A percentile compares a stretch with the other conserved stretches of the same genome.
These are phyloP conservation scores for Oscheius sp. DNA, from an alignment of 2,888 invertebrate genomes.

Conservation along the genomic window DNA sequence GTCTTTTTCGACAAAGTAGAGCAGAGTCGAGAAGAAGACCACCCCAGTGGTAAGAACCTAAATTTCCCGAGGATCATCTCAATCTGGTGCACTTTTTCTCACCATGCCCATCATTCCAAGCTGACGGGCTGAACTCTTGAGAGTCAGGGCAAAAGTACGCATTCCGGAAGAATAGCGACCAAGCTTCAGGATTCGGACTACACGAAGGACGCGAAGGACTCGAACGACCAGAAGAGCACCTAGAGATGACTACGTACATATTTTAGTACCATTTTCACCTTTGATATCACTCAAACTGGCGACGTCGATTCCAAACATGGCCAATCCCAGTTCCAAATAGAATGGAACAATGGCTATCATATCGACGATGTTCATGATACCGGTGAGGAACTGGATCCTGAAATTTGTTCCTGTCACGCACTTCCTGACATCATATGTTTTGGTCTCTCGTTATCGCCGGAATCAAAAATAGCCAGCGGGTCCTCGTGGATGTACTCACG, in stretches of 20 bases:
- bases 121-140: conserved; percentile 63
- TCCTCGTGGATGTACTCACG: conserved; percentile 2
- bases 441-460: conserved; percentile 6
- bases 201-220: conserved; percentile 69
- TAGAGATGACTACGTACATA: conserved; percentile 7
- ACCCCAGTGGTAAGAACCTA: conserved; percentile 69
- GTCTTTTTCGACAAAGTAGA: conserved; percentile 69
- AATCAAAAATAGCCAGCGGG: conserved; percentile 18
- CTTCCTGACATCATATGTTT: conserved; percentile 10
- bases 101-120: conserved; percentile 65
- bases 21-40: conserved; percentile 69
- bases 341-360: conserved; percentile 70
- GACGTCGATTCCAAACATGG: conserved; percentile 66
- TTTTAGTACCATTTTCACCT: conserved; percentile 41
- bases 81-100: neutral
- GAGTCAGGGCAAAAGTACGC: conserved; percentile 69
- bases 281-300: conserved; percentile 67
- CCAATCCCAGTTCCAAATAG: conserved; percentile 66
- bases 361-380: conserved; percentile 71
- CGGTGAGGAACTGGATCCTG: conserved; percentile 61
- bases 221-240: conserved; percentile 69
- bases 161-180: conserved; percentile 70
- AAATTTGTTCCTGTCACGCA: conserved; percentile 6
- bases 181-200: conserved; percentile 69
- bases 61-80: neutral